Evolutionary conservation across 2,797 vertebrate genomes (phyloP).

Genomic region (Pristis pectinata): DNA sequence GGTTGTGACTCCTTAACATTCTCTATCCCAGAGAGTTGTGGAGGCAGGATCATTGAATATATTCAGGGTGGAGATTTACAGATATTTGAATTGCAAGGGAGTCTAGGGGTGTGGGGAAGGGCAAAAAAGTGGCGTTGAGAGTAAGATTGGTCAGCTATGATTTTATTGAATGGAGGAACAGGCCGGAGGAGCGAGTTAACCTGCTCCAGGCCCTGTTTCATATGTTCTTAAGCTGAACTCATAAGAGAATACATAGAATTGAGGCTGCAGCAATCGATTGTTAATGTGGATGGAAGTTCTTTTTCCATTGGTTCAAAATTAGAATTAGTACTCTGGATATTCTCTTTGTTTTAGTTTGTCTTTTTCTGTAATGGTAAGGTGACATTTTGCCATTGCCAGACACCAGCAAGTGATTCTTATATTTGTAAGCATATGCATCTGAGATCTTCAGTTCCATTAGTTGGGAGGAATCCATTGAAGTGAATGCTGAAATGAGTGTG

Average conservation of each 20-base stretch:
- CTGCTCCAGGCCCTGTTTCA: too few species aligned
- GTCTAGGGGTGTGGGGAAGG: too few species aligned
- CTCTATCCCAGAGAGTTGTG: too few species aligned
- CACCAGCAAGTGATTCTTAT: background rate
- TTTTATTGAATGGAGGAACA: too few species aligned
- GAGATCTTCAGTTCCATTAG: background rate
- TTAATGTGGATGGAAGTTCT: background rate
- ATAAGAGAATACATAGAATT: background rate
- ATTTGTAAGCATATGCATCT: background rate
- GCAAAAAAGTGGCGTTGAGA: too few species aligned
- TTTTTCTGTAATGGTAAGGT: background rate
- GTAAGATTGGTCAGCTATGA: too few species aligned
- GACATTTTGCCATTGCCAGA: background rate
- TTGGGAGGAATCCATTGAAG: background rate
- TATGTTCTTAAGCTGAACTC: background rate
- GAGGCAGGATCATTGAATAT: too few species aligned
- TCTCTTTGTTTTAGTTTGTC: too few species aligned
- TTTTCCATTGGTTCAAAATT: slow-evolving; percentile 7
- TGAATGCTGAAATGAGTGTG: background rate
- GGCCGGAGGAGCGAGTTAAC: too few species aligned
- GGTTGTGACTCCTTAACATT: too few species aligned
- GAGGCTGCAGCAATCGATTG: background rate
- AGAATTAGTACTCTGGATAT: background rate
- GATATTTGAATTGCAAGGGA: too few species aligned
- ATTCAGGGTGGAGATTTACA: too few species aligned